Conservation (phyloP, 1,140 invertebrate genomes). For the Drosophila elegans region DNA sequence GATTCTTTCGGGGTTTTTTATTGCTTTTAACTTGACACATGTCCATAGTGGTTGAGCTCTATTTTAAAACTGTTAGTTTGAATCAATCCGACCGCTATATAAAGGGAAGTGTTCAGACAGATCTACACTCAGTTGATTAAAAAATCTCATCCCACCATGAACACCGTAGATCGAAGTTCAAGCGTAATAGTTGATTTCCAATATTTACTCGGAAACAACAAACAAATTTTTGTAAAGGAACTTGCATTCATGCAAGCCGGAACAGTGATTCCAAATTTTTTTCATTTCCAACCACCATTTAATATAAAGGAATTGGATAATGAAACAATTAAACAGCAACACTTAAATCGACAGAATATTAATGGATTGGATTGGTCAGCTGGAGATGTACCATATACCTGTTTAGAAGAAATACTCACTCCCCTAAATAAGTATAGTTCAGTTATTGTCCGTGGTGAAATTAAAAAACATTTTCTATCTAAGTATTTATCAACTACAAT, state of each 20-base stretch:
- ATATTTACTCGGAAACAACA: too few relatives aligned
- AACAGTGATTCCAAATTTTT: too few relatives aligned
- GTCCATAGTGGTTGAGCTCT: not conserved
- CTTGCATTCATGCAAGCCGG: too few relatives aligned
- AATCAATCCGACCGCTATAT: not conserved
- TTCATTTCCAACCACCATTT: not conserved
- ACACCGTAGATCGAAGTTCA: too few relatives aligned
- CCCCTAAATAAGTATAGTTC: not conserved
- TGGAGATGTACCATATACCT: not conserved
- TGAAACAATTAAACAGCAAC: not conserved
- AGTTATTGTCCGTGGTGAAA: constrained; percentile 1
- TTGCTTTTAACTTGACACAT: not conserved
- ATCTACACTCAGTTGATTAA: too few relatives aligned
- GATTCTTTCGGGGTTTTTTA: not conserved
- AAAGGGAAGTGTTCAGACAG: too few relatives aligned
- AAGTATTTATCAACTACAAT: not conserved
- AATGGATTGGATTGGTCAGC: not conserved
- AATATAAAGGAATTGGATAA: constrained; percentile 3
- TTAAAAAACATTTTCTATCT: not conserved
- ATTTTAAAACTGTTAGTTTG: not conserved
- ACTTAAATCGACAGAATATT: constrained; percentile 1
- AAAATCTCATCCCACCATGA: too few relatives aligned
- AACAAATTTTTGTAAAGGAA: too few relatives aligned
- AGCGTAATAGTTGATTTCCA: too few relatives aligned
- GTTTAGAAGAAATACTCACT: not conserved